Base-by-base conservation (phyloP, 2,113 vertebrate species). In the Engystomops pustulosus region DNA sequence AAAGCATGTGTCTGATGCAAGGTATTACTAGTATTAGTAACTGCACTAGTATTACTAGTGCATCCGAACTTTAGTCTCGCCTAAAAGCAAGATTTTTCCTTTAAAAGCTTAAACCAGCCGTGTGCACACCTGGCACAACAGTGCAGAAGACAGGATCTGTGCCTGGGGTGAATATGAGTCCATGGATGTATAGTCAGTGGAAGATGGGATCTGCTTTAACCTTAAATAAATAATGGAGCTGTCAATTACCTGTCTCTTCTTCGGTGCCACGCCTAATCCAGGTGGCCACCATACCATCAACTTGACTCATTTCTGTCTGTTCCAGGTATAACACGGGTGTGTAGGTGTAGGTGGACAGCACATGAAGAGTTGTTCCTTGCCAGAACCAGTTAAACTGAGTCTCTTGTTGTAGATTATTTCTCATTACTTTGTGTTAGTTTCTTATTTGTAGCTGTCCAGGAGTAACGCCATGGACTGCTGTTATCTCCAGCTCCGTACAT, bases 211-310 rank as follows among this genome's bases (percentile, higher is more conserved):
- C 60, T 67, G 27, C 60, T 70, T 4, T 70, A 38, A 81, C 65
- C 65, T 81, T 81, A 70, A 27, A 30, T 30, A 36, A 49, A 81
- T 70, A 81, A 81, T 69, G 65, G 9, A 69, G 45, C 45, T 53
- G 79, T 69, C 65, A 38, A 6, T 69, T 14, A 53, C 27, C 45
- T n/a, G 25, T 68, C 65, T 69, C 79, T 15, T 69, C 79, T 15
- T 70, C 79, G 41, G 6, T 36, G 65, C 47, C 25, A 44, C 79
- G 49, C 78, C 78, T 70, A 34, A 70, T 53, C 79, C 65, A 36
- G 8, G 53, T 81, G 30, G 30, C 20, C 20, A 49, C 53, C 30
- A 38, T 81, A 32, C 14, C 65, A 53, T 55, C 20, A 36, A 8
- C 20, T 77, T 38, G 32, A 55, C 41, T 72, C 69, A 25, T 44